phyloP scores from a whole-genome alignment of 1,140 invertebrate species.

The Battus philenor region DNA sequence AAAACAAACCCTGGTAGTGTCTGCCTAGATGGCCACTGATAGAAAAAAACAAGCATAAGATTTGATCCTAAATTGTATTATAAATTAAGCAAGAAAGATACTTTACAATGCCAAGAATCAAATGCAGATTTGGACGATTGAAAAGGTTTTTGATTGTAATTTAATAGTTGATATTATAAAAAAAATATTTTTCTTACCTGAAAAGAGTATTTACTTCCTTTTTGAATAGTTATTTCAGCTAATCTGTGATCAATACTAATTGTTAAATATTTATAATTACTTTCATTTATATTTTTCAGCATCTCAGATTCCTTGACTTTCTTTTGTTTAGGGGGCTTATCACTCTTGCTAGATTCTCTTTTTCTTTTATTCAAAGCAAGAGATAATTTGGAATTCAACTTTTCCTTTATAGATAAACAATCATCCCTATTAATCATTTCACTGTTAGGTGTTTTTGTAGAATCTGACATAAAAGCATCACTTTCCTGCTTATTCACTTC shows the following conservation, averaged over 20 bases:
- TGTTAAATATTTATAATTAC: conserved; percentile 44
- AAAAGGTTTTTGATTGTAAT: too few species aligned
- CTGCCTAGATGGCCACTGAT: too few species aligned
- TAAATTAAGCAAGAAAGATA: too few species aligned
- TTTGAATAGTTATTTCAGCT: conserved; percentile 51
- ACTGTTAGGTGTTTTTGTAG: conserved; percentile 21
- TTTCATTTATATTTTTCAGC: conserved; percentile 28
- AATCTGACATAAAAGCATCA: conserved; percentile 43
- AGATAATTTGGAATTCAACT: conserved; percentile 61
- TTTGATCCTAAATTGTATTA: too few species aligned
- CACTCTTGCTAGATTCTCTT: conserved; percentile 46
- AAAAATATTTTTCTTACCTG: conserved; percentile 36
- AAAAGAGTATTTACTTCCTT: conserved; percentile 40
- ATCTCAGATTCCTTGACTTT: conserved; percentile 31
- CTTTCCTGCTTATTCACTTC: conserved; percentile 16
- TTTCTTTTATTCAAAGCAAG: conserved; percentile 64
- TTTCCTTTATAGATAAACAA: conserved; percentile 64
- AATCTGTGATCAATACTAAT: conserved; percentile 47
- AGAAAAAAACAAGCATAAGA: too few species aligned
- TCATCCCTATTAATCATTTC: conserved; percentile 64
- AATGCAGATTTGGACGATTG: too few species aligned
- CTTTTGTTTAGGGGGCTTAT: conserved; percentile 55
- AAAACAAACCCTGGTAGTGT: too few species aligned
- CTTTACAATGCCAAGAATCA: too few species aligned
- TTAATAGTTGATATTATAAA: conserved; percentile 9